Evolutionary conservation across 2,113 vertebrate species (phyloP), one percentile per base, ranked within the genome.

Genomic region (Halichoerus grypus): DNA sequence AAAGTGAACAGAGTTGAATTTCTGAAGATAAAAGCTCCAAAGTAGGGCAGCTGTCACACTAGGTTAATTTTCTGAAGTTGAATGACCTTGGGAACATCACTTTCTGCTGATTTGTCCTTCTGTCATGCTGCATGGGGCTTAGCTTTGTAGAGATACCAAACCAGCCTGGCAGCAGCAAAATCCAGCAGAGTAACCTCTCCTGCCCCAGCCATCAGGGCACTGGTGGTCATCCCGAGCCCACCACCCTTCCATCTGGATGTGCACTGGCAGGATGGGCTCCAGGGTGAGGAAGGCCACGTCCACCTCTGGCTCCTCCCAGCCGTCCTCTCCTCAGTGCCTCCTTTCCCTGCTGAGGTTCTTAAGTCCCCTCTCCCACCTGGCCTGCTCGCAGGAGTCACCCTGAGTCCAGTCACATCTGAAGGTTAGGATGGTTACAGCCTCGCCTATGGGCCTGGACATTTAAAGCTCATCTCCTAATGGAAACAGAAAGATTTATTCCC

Each of bases 1-100:
- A 46, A 39, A 88, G 82, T 26, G 90, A 71, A 42, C 11, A 28
- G 53, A 46, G 61, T 88, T 59, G 96, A 53, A 36, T 67, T 80
- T 94, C 85, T 87, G 88, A 74, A 93, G 86, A 90, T 96, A 91
- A 97, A 89, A 89, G 91, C 94, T 96, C 81, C 46, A 36, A 96
- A 96, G 96, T 90, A 91, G 97, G 83, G 81, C 97, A 97, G 79
- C 95, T 95, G 95, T 97, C 98, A 96, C n/a, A 21, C 57, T 28
- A 55, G 89, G 82, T 98, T 97, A 95, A 88, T 86, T 83, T 94
- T 63, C 80, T 71, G 74, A 65, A 18, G 91, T 15, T 31, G 92
- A 90, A 51, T 72, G 91, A 97, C 93, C 96, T 97, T 98, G 92
- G 81, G 86, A 96, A 51, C 63, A 33, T 93, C 63, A 79, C 95